Base-by-base conservation (phyloP, 2,888 invertebrate genomes). In the Ormia ochracea region DNA sequence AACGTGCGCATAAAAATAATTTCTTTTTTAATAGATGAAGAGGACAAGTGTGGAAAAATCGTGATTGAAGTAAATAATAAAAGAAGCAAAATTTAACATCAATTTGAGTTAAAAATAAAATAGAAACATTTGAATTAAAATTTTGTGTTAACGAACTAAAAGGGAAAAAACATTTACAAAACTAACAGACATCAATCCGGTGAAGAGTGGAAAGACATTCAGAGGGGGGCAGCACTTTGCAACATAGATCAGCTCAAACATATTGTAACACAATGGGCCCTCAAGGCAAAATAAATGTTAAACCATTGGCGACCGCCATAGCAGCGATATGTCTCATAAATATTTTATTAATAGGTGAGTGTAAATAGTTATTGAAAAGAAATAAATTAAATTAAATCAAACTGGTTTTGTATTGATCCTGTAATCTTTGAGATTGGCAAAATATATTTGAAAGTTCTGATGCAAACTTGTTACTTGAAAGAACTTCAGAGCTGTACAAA, bases 311-410 rank as follows among this genome's bases (percentile, higher is more conserved):
- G 45, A 69, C 82, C 52, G 50, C 77, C 43, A 65, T 77, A 41
- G 70, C 80, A 68, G 66, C 72, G 23, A 21, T 77, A 61, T 38
- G 76, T 50, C 58, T 73, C 52, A 43, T 80, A 26, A 80, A 76
- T 77, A 63, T 73, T 23, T 48, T 66, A 33, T 63, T 77, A 73
- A 80, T 68, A 80, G 80, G 80, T 80, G 68, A 80, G 80, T 72
- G 33, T 3, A 41, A 31, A 21, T 41, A 28, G 7, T 28, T n/a
- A n/a, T n/a, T n/a, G n/a, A 1, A 58, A 38, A 38, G 5, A n/a
- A 19, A 31, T 2, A 45, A 17, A 45, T 2, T 3, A 5, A 45
- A 5, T 1, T 10, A 5, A 31, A 21, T 31, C 12, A 41, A 41
- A 14, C 4, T n/a, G n/a, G n/a, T n/a, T n/a, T n/a, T 4, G 6